Base-by-base conservation (phyloP, 2,797 vertebrate genomes). In the Chaunax sp. region DNA sequence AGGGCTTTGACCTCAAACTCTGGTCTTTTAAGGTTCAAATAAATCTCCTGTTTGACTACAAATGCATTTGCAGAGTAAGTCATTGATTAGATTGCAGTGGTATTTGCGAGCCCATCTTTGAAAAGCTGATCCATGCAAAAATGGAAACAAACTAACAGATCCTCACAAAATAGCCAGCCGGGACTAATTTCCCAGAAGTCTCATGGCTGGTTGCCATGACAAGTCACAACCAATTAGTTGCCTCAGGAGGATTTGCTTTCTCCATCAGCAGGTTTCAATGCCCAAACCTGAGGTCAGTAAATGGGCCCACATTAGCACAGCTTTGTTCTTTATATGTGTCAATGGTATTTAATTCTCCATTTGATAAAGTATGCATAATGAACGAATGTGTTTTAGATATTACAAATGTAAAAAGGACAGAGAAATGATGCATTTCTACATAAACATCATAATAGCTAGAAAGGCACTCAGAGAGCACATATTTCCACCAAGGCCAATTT, bases 121-220 rank as follows among this genome's bases (percentile, higher is more conserved):
- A 78, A 81, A 83, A 71, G 79, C 85, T 88, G 85, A 87, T 75
- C 65, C 50, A 45, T 78, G 84, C 85, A 87, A 80, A 84, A 76
- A 81, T 66, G 62, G 63, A 80, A 83, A 66, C 70, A 83, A 87
- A 87, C 81, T 52, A 72, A 85, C 50, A 67, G 51, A 68, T 81
- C 78, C 57, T 50, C 51, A 41, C 38, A 53, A 52, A 64, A 69
- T 49, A 66, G 68, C 47, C 80, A 61, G 62, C 81, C 46, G 22
- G 56, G 53, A 84, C 56, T 68, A 70, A 85, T 83, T 75, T 54
- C 66, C 75, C 77, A 63, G 41, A 78, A 81, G 75, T 71, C 57
- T 69, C 11, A 5, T 69, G 73, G 76, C 64, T 7, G 14, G 76
- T 77, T 81, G 83, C 82, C 82, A 78, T 62, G 77, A 52, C 60